Base-by-base conservation (phyloP, 2,797 vertebrate genomes). In the Melanotaenia parkinsoni region DNA sequence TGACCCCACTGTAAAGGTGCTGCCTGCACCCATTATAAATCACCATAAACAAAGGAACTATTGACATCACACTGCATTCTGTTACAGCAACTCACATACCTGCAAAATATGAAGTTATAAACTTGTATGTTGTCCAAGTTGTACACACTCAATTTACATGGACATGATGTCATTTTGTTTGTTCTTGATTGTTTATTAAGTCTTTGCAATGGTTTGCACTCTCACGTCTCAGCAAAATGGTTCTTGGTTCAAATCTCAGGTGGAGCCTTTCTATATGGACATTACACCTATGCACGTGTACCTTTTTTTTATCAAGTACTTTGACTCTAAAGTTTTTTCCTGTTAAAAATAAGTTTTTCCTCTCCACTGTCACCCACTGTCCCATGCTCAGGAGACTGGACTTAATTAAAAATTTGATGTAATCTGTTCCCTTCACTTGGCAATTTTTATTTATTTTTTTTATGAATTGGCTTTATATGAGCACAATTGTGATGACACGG, bases 31-130 rank as follows among this genome's bases (percentile, higher is more conserved):
- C 70, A 80, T 86, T 81, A 83, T 90, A 82, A 89, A 87, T 91
- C 84, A 88, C 64, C 63, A 83, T 81, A 85, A 83, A 89, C 71
- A 86, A 84, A 83, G 73, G 24, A 72, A 72, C 66, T 82, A 80
- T 80, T 84, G 84, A 83, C 67, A 69, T 37, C 56, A 26, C 33
- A 70, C 47, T 72, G 61, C 77, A 73, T 79, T 53, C 61, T 18
- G 37, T 67, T 72, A 74, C 40, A 62, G 62, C 50, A 56, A 50
- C 50, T 64, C 47, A 67, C 54, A 72, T 56, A 12, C 65, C 35
- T 79, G 51, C 64, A 69, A 60, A 71, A 58, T 40, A 50, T 65
- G 32, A 65, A 75, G 47, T 30, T 73, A 59, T 63, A 51, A 47
- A 58, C 6, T 16, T 54, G 43, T 5, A 68, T 28, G 4, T 22